phyloP scores from a whole-genome alignment of 64 coral and sea anemone species.

The Orbicella faveolata region DNA sequence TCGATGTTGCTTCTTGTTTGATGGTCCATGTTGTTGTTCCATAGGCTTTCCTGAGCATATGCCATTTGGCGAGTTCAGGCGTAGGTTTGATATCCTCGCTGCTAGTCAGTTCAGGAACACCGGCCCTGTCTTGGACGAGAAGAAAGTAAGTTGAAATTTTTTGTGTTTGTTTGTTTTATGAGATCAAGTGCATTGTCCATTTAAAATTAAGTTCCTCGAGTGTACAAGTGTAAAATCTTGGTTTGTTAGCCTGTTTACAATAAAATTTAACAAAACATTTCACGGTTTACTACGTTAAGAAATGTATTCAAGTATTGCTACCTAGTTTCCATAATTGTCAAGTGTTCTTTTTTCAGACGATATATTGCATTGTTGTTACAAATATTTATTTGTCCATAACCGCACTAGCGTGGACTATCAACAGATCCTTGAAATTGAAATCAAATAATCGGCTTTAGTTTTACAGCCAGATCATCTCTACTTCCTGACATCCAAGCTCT shows the following conservation, averaged over 20 bases:
- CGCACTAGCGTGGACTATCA: neutral
- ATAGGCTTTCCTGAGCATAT: slow-evolving; percentile 98
- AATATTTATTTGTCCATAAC: neutral
- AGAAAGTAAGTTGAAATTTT: slow-evolving; percentile 63
- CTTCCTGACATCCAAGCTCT: neutral
- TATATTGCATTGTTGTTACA: neutral
- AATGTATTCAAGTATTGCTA: slow-evolving; percentile 10
- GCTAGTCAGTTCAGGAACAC: slow-evolving; percentile 59
- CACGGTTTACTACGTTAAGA: neutral
- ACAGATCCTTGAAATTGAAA: neutral
- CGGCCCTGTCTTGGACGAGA: slow-evolving; percentile 90
- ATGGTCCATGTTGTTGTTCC: slow-evolving; percentile 11
- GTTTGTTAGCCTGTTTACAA: neutral
- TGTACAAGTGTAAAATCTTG: neutral
- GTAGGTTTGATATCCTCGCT: slow-evolving; percentile 89
- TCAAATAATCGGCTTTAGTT: neutral
- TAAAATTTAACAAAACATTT: neutral
- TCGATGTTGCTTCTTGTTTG: neutral
- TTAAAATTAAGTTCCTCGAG: too few species aligned
- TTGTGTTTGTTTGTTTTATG: neutral
- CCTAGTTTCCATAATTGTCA: neutral
- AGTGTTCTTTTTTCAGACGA: slow-evolving; percentile 11
- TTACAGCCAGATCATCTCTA: neutral
- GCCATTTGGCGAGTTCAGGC: slow-evolving; percentile 93
- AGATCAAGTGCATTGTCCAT: too few species aligned